Conservation (phyloP, 2,888 invertebrate species). For the Pedicia rivosa region DNA sequence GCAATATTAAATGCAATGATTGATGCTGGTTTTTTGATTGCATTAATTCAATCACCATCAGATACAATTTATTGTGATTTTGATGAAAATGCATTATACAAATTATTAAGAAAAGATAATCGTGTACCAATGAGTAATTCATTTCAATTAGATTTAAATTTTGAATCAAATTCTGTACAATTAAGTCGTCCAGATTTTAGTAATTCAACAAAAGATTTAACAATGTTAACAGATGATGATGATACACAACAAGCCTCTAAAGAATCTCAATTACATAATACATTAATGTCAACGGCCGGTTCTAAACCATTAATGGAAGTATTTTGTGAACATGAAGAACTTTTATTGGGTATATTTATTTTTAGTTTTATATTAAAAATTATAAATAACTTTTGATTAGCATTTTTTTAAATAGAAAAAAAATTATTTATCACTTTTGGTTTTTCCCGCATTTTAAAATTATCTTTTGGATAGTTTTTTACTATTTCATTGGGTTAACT, state of each 20-base stretch:
- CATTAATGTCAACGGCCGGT: slow-evolving; percentile 23
- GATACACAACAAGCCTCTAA: slow-evolving; percentile 10
- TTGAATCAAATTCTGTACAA: slow-evolving; percentile 45
- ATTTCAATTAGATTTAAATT: slow-evolving; percentile 44
- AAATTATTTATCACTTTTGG: no score
- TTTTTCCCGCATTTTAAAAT: no score
- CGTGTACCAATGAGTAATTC: slow-evolving; percentile 22
- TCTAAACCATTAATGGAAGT: slow-evolving; percentile 26
- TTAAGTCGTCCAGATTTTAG: slow-evolving; percentile 29
- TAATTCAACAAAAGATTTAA: neutral
- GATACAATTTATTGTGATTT: slow-evolving; percentile 27
- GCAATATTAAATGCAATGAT: slow-evolving; percentile 30
- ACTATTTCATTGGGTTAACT: no score
- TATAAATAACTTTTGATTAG: no score
- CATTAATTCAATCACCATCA: slow-evolving; percentile 17
- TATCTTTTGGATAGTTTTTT: no score
- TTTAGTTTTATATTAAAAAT: no score
- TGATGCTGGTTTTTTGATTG: slow-evolving; percentile 29
- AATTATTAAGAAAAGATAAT: slow-evolving; percentile 18
- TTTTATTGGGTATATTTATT: no score
- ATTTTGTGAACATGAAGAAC: slow-evolving; percentile 30
- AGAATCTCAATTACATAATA: slow-evolving; percentile 25
- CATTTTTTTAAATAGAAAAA: no score
- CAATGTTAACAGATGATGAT: neutral
- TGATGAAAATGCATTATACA: slow-evolving; percentile 26